These are phyloP conservation scores for Centruroides sculpturatus DNA, from an alignment of 1,140 invertebrate genomes.

Conservation along the genomic window DNA sequence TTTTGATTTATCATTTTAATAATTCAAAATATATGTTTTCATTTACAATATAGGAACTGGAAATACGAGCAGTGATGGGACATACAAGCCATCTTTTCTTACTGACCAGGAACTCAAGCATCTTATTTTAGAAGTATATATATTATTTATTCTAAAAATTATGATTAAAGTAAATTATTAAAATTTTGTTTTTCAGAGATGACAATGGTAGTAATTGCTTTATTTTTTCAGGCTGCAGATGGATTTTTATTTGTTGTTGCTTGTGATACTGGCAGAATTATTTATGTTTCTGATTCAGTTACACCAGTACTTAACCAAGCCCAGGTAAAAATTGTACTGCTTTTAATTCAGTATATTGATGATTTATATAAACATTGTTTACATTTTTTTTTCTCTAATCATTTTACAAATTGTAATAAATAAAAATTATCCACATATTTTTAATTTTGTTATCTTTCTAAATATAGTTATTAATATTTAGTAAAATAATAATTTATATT, in stretches of 20 bases:
- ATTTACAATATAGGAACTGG: conserved; percentile 56
- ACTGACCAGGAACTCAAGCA: conserved; percentile 99
- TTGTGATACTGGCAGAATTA: conserved; percentile 90
- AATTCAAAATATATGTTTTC: too few relatives aligned
- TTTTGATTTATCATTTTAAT: too few relatives aligned
- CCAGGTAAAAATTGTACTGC: conserved; percentile 38
- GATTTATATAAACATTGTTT: too few relatives aligned
- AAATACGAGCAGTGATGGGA: conserved; percentile 81
- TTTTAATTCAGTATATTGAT: too few relatives aligned
- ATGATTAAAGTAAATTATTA: too few relatives aligned
- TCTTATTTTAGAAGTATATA: conserved; percentile 69
- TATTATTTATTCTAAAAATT: neutral
- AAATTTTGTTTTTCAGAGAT: neutral
- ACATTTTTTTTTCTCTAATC: too few relatives aligned
- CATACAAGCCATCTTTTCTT: conserved; percentile 95
- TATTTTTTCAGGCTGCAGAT: conserved; percentile 61
- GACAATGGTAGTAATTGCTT: neutral
- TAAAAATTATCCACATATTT: too few relatives aligned
- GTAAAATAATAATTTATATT: too few relatives aligned
- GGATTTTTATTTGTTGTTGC: conserved; percentile 98
- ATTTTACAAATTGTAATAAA: too few relatives aligned
- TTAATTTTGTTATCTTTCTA: too few relatives aligned
- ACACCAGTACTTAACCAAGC: conserved; percentile 93
- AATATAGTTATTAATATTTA: too few relatives aligned
- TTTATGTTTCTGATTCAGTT: conserved; percentile 97